Conservation (phyloP, 2,113 vertebrate genomes). For the Pachyramphus minor region DNA sequence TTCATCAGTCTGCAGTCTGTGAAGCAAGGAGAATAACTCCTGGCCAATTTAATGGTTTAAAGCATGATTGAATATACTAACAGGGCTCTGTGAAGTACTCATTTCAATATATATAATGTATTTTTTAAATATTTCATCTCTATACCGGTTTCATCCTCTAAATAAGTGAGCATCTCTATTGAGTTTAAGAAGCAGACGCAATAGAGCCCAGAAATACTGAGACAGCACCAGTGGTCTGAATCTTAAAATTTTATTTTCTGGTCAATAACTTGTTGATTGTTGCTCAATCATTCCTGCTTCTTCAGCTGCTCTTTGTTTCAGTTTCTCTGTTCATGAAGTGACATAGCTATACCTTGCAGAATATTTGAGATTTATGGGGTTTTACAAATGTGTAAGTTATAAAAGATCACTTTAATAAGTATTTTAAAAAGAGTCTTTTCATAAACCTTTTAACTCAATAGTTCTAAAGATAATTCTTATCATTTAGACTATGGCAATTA, state of each 20-base stretch:
- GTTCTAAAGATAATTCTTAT: not conserved
- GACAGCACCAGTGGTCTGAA: not conserved
- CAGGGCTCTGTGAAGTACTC: slow-evolving; percentile 45
- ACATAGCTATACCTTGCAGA: not conserved
- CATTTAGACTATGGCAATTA: not conserved
- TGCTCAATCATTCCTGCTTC: not conserved
- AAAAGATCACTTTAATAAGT: not conserved
- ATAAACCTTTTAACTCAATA: not conserved
- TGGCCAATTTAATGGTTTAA: slow-evolving; percentile 36
- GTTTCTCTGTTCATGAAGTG: not conserved
- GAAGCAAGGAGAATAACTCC: slow-evolving; percentile 40
- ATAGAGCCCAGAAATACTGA: not conserved
- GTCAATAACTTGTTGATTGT: not conserved
- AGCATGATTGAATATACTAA: slow-evolving; percentile 43
- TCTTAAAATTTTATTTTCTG: not conserved
- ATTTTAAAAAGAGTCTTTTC: not conserved
- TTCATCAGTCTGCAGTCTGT: slow-evolving; percentile 9
- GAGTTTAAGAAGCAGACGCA: not conserved
- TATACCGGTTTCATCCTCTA: not conserved
- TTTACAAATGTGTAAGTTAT: not conserved
- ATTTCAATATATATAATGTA: slow-evolving; percentile 34
- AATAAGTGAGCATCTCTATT: not conserved
- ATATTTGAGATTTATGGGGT: not conserved
- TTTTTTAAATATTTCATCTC: slow-evolving; percentile 17
- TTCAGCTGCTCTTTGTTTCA: not conserved